phyloP scores from a whole-genome alignment of 2,888 invertebrate species.

The Lepidocyrtinus sp. region DNA sequence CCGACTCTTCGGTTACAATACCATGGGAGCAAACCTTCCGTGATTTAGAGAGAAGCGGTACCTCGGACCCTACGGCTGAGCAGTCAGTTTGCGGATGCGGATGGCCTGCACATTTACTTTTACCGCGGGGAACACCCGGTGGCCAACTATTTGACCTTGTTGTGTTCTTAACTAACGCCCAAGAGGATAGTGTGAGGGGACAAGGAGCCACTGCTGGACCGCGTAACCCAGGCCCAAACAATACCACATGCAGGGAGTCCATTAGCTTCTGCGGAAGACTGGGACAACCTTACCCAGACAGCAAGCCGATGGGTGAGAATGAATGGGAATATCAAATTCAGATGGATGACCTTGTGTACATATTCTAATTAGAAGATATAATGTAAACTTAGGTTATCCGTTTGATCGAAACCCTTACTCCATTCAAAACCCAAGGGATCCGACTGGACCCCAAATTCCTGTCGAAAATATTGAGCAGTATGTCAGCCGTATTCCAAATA shows the following conservation, averaged over 20 bases:
- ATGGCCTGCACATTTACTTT: slow-evolving; percentile 87
- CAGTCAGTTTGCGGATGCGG: slow-evolving; percentile 85
- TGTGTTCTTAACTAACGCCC: slow-evolving; percentile 70
- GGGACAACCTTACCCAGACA: slow-evolving; percentile 85
- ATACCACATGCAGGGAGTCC: slow-evolving; percentile 81
- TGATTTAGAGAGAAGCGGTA: slow-evolving; percentile 70
- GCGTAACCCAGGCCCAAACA: not conserved
- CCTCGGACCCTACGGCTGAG: slow-evolving; percentile 76
- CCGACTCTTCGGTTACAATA: slow-evolving; percentile 85
- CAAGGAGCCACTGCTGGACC: not conserved
- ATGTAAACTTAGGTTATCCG: slow-evolving; percentile 33
- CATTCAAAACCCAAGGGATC: slow-evolving; percentile 33
- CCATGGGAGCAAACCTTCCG: slow-evolving; percentile 88
- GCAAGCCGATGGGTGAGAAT: slow-evolving; percentile 86
- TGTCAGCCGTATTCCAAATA: slow-evolving; percentile 54
- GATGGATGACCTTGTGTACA: not conserved
- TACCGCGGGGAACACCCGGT: slow-evolving; percentile 74
- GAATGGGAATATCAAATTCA: too few species aligned
- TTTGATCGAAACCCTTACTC: slow-evolving; percentile 58
- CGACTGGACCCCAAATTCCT: slow-evolving; percentile 42
- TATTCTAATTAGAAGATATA: not conserved
- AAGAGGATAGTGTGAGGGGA: not conserved
- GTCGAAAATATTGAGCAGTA: slow-evolving; percentile 52
- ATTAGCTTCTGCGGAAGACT: slow-evolving; percentile 85
- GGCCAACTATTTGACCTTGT: slow-evolving; percentile 71